Conservation (phyloP, 2,797 vertebrate genomes). For the Pipistrellus nathusii region DNA sequence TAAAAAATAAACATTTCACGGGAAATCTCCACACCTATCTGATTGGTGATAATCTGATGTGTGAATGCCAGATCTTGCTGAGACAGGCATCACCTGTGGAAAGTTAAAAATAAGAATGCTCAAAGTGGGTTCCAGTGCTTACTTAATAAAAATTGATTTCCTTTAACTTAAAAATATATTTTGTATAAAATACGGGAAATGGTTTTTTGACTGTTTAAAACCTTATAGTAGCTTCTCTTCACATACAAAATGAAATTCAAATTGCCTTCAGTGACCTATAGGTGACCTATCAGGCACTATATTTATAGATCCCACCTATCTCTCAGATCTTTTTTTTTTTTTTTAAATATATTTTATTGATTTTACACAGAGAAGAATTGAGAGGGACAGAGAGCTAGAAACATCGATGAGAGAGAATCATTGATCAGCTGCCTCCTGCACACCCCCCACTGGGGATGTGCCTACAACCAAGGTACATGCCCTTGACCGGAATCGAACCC, state of each 20-base stretch:
- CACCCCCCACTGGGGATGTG: too few relatives aligned
- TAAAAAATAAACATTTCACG: background rate
- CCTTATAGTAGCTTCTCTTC: background rate
- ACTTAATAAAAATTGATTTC: background rate
- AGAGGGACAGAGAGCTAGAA: too few relatives aligned
- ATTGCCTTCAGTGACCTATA: background rate
- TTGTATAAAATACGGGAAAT: background rate
- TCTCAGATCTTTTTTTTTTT: background rate
- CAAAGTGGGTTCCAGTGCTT: background rate
- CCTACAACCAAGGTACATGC: too few relatives aligned
- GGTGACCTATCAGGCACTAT: background rate
- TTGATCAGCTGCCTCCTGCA: too few relatives aligned
- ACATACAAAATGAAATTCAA: background rate
- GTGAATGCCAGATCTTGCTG: background rate
- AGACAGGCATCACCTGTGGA: background rate
- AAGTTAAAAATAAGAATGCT: background rate
- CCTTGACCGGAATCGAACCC: too few relatives aligned
- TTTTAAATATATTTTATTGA: too few relatives aligned
- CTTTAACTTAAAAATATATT: background rate
- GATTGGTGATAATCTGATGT: background rate
- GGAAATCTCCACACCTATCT: background rate
- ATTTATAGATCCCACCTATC: background rate
- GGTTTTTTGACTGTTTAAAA: background rate
- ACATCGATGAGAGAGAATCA: too few relatives aligned
- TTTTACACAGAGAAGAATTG: too few relatives aligned